Evolutionary conservation across 2,797 vertebrate genomes (phyloP).

Genomic region (Carcharodon carcharias): DNA sequence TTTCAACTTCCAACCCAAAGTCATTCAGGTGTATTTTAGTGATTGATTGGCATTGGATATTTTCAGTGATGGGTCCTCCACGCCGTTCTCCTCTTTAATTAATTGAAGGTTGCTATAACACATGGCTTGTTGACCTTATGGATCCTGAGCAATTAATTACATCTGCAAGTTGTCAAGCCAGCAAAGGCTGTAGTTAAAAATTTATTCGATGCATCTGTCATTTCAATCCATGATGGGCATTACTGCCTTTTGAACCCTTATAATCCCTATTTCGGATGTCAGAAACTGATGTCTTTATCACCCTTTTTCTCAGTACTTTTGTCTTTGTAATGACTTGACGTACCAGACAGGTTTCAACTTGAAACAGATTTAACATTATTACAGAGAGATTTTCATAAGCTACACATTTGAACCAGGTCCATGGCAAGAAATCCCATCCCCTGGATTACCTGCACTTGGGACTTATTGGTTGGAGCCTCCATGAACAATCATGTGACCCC

Average conservation of each 20-base stretch:
- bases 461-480: too few relatives aligned
- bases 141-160: not conserved
- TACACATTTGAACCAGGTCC: too few relatives aligned
- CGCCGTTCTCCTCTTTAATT: not conserved
- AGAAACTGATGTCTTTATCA: not conserved
- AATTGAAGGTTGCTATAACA: not conserved
- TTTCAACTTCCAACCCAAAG: not conserved
- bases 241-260: not conserved
- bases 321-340: too few relatives aligned
- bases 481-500: too few relatives aligned
- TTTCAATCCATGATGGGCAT: not conserved
- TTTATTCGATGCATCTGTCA: not conserved
- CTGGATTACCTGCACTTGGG: too few relatives aligned
- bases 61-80: not conserved
- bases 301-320: not conserved
- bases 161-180: not conserved
- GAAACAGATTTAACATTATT: too few relatives aligned
- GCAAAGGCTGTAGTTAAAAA: not conserved
- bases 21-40: not conserved
- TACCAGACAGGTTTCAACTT: too few relatives aligned
- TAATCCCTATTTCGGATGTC: not conserved
- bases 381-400: too few relatives aligned
- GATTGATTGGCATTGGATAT: not conserved
- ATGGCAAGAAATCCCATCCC: too few relatives aligned
- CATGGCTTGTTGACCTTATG: not conserved